Evolutionary conservation across 2,113 vertebrate species (phyloP).

Genomic region (Epinephelus moara): DNA sequence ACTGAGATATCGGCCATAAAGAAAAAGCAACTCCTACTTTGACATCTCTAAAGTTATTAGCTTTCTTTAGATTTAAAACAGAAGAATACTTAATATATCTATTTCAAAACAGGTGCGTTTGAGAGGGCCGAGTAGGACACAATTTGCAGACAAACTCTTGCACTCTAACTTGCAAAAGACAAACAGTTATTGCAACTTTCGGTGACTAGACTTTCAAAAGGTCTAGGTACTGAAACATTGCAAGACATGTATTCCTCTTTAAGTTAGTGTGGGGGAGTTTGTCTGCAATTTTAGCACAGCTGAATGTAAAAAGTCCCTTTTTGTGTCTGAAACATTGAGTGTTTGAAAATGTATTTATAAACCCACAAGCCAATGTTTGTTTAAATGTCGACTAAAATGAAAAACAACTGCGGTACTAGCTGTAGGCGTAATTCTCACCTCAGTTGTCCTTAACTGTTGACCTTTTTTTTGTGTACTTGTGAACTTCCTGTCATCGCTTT

Average conservation of each 20-base stretch:
- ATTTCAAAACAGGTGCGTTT: too few relatives aligned
- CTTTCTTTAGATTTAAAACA: slow-evolving; percentile 1
- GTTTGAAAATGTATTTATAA: not conserved
- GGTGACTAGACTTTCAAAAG: too few relatives aligned
- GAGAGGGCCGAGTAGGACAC: too few relatives aligned
- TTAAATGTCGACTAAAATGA: not conserved
- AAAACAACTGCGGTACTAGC: not conserved
- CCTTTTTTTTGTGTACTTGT: not conserved
- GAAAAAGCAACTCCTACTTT: not conserved
- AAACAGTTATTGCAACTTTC: too few relatives aligned
- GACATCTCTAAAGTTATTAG: not conserved
- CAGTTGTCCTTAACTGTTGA: not conserved
- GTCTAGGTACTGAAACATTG: too few relatives aligned
- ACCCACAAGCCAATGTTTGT: not conserved
- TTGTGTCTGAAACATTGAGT: not conserved
- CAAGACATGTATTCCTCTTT: too few relatives aligned
- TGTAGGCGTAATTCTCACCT: not conserved
- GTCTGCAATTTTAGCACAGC: not conserved
- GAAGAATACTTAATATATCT: too few relatives aligned
- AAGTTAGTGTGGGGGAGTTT: too few relatives aligned
- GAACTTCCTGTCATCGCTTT: not conserved
- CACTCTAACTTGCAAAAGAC: too few relatives aligned
- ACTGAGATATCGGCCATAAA: not conserved
- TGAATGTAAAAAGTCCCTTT: not conserved
- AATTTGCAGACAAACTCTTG: too few relatives aligned